Evolutionary conservation across 2,797 vertebrate genomes (phyloP).

Genomic region (Pteropus rufus): DNA sequence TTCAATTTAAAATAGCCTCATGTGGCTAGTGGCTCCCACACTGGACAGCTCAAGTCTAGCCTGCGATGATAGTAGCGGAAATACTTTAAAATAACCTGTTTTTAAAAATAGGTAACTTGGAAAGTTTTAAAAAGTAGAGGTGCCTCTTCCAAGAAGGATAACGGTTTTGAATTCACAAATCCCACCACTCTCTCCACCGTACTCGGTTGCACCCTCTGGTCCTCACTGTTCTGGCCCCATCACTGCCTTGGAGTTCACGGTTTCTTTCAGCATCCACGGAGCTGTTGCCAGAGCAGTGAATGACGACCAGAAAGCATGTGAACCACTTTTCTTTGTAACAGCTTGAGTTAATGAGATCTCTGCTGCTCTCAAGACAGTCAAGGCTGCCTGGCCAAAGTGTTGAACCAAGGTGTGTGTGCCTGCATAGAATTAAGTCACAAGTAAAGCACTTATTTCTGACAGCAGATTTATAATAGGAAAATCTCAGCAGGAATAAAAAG

Average conservation of each 20-base stretch:
- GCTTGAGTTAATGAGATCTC: conserved; percentile 81
- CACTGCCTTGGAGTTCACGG: conserved; percentile 65
- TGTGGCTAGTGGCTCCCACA: neutral
- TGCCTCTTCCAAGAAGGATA: neutral
- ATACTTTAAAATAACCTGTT: neutral
- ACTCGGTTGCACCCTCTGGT: no score
- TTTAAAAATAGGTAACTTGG: neutral
- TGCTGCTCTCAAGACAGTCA: conserved; percentile 76
- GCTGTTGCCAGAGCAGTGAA: conserved; percentile 61
- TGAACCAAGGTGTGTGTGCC: conserved; percentile 84
- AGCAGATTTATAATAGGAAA: conserved; percentile 94
- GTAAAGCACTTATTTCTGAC: conserved; percentile 90
- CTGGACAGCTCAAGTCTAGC: neutral
- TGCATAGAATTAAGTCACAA: conserved; percentile 88
- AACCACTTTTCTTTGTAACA: conserved; percentile 75
- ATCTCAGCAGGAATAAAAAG: conserved; percentile 89
- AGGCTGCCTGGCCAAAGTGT: conserved; percentile 80
- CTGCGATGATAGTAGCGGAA: neutral
- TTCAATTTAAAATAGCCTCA: neutral
- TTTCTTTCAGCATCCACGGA: conserved; percentile 73
- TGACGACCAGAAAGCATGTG: conserved; percentile 69
- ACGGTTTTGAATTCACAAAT: neutral
- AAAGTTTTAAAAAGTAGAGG: neutral
- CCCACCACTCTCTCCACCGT: neutral
- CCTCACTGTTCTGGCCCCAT: fast-evolving